Percentiles rank a stretch among this genome's conserved stretches.
Evolutionary conservation across 2,888 invertebrate species (phyloP).

Genomic region (Polyommatus iphigenia): DNA sequence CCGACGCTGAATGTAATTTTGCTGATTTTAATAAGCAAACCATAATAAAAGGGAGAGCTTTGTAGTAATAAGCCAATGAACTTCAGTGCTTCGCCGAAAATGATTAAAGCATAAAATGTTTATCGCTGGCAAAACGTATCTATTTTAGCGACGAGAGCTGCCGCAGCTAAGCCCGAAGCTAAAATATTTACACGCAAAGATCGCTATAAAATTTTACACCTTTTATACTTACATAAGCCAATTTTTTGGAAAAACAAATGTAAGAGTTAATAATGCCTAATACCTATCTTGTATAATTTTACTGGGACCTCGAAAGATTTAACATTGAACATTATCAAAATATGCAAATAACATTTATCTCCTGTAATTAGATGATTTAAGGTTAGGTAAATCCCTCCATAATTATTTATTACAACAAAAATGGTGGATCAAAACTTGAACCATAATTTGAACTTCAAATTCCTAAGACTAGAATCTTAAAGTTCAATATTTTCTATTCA

Average conservation of each 20-base stretch:
- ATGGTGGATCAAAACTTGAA: no score
- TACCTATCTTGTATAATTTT: no score
- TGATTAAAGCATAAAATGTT: background rate
- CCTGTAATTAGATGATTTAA: background rate
- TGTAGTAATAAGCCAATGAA: background rate
- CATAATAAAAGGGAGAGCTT: background rate
- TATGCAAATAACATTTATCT: background rate
- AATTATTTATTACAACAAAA: no score
- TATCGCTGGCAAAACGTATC: background rate
- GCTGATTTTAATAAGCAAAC: background rate
- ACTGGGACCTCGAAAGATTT: background rate
- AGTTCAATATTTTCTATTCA: background rate
- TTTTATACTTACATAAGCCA: background rate
- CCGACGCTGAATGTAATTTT: background rate
- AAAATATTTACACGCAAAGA: constrained; percentile 8
- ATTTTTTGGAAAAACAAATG: no score
- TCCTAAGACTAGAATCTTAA: background rate
- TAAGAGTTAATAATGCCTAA: no score
- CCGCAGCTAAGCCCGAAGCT: background rate
- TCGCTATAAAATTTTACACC: constrained; percentile 16
- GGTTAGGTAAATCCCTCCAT: background rate
- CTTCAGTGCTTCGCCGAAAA: background rate
- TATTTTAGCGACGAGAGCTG: background rate
- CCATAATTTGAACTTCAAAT: background rate
- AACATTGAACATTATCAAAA: background rate